These are phyloP conservation scores for Rhinella marina DNA, from an alignment of 2,797 vertebrate genomes.

Conservation along the genomic window DNA sequence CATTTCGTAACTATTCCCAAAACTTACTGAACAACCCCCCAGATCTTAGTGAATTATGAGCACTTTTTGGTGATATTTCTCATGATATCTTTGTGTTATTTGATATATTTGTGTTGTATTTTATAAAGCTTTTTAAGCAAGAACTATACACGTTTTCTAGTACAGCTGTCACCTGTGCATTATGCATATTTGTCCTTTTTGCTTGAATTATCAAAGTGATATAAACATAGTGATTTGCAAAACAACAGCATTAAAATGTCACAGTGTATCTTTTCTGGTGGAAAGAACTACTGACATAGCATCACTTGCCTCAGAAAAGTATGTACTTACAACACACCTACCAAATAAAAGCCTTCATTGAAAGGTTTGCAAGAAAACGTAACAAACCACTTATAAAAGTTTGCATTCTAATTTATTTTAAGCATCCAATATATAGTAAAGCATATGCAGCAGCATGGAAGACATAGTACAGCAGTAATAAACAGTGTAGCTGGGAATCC, in stretches of 20 bases:
- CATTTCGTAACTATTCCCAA: neutral
- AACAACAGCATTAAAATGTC: neutral
- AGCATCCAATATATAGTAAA: no score
- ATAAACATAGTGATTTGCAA: conserved; percentile 30
- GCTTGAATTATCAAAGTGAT: conserved; percentile 4
- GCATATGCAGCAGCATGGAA: no score
- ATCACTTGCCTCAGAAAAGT: neutral
- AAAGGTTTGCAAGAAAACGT: neutral
- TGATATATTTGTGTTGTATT: neutral
- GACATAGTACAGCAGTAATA: no score
- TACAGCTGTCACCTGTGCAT: neutral
- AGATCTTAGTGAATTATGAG: neutral
- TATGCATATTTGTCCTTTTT: neutral
- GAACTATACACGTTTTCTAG: neutral
- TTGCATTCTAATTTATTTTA: neutral
- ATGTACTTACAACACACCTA: neutral
- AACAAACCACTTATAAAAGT: neutral
- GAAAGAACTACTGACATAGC: conserved; percentile 2
- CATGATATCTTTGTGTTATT: neutral
- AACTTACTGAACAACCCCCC: neutral
- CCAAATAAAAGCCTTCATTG: neutral
- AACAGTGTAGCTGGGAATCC: no score
- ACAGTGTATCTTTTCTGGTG: neutral
- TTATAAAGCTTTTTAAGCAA: neutral
- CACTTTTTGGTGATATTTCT: neutral